These are phyloP conservation scores for Aplocera efformata DNA, from an alignment of 2,888 invertebrate genomes.

Conservation along the genomic window DNA sequence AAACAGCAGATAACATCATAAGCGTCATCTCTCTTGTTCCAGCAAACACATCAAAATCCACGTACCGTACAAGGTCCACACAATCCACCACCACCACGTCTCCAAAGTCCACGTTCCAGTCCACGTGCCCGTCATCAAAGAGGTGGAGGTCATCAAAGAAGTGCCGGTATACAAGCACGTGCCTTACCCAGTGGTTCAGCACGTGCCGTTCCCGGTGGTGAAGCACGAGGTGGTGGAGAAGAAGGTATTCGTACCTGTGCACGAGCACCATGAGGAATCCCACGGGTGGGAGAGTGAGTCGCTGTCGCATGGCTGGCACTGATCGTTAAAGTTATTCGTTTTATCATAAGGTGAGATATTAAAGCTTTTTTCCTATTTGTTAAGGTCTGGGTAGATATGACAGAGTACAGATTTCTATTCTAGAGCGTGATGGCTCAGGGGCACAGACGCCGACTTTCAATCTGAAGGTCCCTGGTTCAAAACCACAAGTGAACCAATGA, in stretches of 20 bases:
- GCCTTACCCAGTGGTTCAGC: conserved; percentile 61
- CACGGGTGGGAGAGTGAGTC: conserved; percentile 73
- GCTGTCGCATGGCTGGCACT: conserved; percentile 75
- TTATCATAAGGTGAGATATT: conserved; percentile 50
- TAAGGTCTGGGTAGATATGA: too few species aligned
- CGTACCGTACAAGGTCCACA: conserved; percentile 73
- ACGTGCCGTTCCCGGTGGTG: conserved; percentile 54
- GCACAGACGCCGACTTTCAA: too few species aligned
- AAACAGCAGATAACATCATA: background rate
- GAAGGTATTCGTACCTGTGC: conserved; percentile 63
- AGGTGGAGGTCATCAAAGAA: conserved; percentile 68
- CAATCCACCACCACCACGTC: conserved; percentile 73
- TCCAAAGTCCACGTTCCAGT: conserved; percentile 65
- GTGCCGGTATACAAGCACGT: conserved; percentile 67
- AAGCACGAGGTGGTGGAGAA: conserved; percentile 70
- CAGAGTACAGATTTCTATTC: too few species aligned
- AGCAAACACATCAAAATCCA: conserved; percentile 71
- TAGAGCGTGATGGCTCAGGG: too few species aligned
- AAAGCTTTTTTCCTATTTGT: too few species aligned
- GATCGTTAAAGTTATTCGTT: conserved; percentile 37
- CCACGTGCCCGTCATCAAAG: conserved; percentile 68
- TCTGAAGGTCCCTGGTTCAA: too few species aligned
- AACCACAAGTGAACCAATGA: too few species aligned
- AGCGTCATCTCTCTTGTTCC: conserved; percentile 16
- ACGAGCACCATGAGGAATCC: conserved; percentile 43